A percentile compares a stretch with the other conserved stretches of the same genome.
Conservation (phyloP, 1,140 invertebrate species). For the Tribolium castaneum region DNA sequence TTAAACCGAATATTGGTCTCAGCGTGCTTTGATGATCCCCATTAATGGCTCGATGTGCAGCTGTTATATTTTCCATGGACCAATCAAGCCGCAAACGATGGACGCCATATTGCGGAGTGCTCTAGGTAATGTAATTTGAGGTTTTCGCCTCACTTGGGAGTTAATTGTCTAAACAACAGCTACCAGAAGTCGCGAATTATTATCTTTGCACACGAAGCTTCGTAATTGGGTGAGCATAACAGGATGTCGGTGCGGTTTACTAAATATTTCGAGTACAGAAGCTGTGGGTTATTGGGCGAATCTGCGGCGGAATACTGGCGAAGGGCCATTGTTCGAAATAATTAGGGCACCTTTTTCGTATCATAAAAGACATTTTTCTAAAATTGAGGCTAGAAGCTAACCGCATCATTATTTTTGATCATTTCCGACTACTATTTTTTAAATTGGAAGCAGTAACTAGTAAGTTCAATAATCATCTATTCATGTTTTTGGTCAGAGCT, state of each 20-base stretch:
- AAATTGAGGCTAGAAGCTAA: too few species aligned
- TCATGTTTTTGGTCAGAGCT: too few species aligned
- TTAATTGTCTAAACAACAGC: slow-evolving; percentile 30
- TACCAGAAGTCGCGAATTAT: slow-evolving; percentile 31
- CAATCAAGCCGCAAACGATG: slow-evolving; percentile 53
- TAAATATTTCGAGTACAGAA: background rate
- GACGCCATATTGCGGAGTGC: slow-evolving; percentile 53
- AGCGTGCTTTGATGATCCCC: slow-evolving; percentile 56
- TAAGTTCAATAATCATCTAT: too few species aligned
- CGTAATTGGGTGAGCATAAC: background rate
- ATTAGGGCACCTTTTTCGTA: too few species aligned
- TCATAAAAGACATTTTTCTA: too few species aligned
- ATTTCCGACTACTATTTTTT: too few species aligned
- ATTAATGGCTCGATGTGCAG: slow-evolving; percentile 59
- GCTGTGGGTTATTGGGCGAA: background rate
- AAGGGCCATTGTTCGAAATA: background rate
- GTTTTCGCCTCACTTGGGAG: slow-evolving; percentile 21
- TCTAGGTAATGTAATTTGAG: slow-evolving; percentile 44
- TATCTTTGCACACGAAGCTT: background rate
- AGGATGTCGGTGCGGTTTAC: background rate
- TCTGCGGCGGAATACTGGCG: background rate
- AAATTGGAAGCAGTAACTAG: too few species aligned
- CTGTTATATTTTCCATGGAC: slow-evolving; percentile 60
- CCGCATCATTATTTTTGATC: too few species aligned
- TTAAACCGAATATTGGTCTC: slow-evolving; percentile 58